Base-by-base conservation (phyloP, 2,113 vertebrate genomes). In the Ageneiosus marmoratus region DNA sequence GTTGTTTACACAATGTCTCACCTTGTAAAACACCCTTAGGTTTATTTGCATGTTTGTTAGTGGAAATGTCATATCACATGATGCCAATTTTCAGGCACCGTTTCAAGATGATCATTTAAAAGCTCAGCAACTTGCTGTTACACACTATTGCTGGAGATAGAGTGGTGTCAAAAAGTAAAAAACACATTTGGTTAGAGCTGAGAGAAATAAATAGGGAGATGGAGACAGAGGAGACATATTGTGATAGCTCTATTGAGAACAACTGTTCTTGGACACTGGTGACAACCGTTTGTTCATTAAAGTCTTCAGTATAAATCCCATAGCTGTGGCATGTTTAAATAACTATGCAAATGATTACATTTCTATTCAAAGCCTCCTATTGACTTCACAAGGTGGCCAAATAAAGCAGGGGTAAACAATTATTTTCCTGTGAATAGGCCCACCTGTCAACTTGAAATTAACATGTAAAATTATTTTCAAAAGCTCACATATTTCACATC, bases 321-420 rank as follows among this genome's bases (percentile, higher is more conserved):
- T 34, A 89, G 88, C 81, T 87, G 87, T 16, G 8, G 80, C 41
- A 24, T 82, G 88, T 94, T 93, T 89, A 92, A 94, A 94, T 92
- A 91, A 91, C 85, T 91, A 94, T 92, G 92, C 85, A 94, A 95
- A 93, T 92, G 77, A 90, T 80, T 88, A 81, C 84, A 91, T 89
- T 89, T 89, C 75, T 89, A 89, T 92, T 92, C 89, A 89, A 86
- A 92, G 90, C 79, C 53, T 91, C 87, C 86, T 89, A 92, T 79
- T 86, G 76, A 89, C 78, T 93, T 89, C 50, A 86, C 0, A 55
- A 85, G 88, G 77, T 89, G 93, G 92, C 90, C 88, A 89, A 90
- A 93, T 90, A 92, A 93, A 88, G 83, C 89, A 90, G 73, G 88
- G 90, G 92, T 41, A 89, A 46, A 69, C 41, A 37, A 81, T 56